Conservation (phyloP, 2,888 invertebrate species). For the Diaprepes abbreviatus region DNA sequence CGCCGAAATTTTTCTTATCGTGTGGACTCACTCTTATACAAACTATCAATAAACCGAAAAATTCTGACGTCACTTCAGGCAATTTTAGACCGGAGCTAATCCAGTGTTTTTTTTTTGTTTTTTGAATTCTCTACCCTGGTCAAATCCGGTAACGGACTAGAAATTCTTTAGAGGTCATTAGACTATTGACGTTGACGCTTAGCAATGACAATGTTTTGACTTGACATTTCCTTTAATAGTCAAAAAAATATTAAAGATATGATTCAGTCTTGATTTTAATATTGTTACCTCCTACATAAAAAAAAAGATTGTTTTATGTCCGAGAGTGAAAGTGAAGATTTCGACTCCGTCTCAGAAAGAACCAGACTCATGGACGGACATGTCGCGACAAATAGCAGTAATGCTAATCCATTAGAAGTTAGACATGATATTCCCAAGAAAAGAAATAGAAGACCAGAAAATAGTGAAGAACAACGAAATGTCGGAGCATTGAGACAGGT, state of each 20-base stretch:
- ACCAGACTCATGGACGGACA: constrained; percentile 91
- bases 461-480: constrained; percentile 1
- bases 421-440: constrained; percentile 36
- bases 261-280: constrained; percentile 12
- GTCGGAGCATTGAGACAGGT: constrained; percentile 13
- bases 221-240: neutral
- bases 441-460: constrained; percentile 26
- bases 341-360: constrained; percentile 78
- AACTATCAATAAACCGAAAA: too few species aligned
- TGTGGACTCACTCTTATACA: too few species aligned
- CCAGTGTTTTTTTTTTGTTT: too few species aligned
- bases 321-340: constrained; percentile 67
- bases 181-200: too few species aligned
- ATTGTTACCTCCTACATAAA: constrained; percentile 10
- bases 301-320: constrained; percentile 61
- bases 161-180: too few species aligned
- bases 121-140: too few species aligned
- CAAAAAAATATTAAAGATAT: neutral
- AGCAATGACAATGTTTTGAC: too few species aligned
- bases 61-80: too few species aligned
- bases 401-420: constrained; percentile 65
- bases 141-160: too few species aligned
- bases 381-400: constrained; percentile 73
- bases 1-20: too few species aligned
- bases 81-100: too few species aligned